Percentiles rank a stretch among this genome's conserved stretches.
Conservation (phyloP, 2,797 vertebrate species). For the Darevskia mixta region DNA sequence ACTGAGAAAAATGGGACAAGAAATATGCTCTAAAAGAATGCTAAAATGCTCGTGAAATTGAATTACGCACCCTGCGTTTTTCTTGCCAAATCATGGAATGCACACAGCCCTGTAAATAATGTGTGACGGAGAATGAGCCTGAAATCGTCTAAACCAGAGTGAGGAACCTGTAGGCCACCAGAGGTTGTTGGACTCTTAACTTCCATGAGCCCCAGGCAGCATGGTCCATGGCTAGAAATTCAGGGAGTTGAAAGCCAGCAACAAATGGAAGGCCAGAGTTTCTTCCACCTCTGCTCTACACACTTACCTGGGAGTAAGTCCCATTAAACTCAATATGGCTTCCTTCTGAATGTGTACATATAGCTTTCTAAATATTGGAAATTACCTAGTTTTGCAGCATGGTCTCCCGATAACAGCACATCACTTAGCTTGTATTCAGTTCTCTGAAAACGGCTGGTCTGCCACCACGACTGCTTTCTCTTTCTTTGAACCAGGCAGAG, state of each 20-base stretch:
- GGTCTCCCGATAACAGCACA: conserved; percentile 44
- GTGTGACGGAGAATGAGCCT: not conserved
- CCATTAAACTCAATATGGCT: not conserved
- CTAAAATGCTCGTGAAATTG: not conserved
- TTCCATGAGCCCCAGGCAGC: too few species aligned
- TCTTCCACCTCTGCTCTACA: too few species aligned
- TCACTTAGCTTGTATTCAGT: conserved; percentile 67
- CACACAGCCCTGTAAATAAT: not conserved
- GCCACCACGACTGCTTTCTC: conserved; percentile 61
- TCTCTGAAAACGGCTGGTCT: conserved; percentile 53
- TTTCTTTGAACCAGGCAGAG: conserved; percentile 71
- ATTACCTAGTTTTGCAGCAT: conserved; percentile 8
- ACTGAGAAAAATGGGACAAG: not conserved
- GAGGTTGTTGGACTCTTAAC: too few species aligned
- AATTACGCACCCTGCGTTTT: not conserved
- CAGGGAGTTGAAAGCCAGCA: too few species aligned
- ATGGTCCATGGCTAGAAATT: too few species aligned
- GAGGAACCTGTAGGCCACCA: too few species aligned
- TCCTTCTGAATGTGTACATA: not conserved
- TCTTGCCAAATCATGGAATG: not conserved
- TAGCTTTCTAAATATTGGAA: not conserved
- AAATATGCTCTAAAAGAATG: not conserved
- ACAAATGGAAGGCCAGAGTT: too few species aligned
- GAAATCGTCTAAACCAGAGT: too few species aligned
- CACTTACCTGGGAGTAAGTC: too few species aligned